Base-by-base conservation (phyloP, 2,797 vertebrate species). In the Acestrorhynchus altus region DNA sequence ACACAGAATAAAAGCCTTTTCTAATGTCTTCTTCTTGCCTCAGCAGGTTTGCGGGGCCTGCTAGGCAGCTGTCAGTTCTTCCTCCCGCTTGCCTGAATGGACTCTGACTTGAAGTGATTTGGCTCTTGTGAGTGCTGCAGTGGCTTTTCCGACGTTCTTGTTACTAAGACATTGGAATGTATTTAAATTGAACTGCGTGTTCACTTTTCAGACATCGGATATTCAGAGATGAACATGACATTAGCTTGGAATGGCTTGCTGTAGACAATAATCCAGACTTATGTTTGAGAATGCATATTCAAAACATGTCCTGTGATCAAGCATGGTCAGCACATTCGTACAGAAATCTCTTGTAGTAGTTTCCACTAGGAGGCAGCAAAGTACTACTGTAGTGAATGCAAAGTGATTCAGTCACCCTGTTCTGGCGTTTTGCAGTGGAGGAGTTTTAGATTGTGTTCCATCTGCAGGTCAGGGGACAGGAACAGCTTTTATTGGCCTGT, bases 321-420 rank as follows among this genome's bases (percentile, higher is more conserved):
- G 11, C 24, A 2, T 54, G 40, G 9, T 49, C 1, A 2, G 11
- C 10, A 42, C n/a, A 67, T 65, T 49, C 49, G 20, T 63, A 11
- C 2, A 40, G 5, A 13, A 40, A 46, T 28, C 13, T 16, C 8
- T 22, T n/a, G 18, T 6, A 11, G 16, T 1, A 4, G 15, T 63
- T 8, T 8, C 74, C 83, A 82, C 67, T 61, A 84, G 83, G 78
- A 71, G 74, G 77, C 80, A 84, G 80, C 77, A 82, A 52, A 80
- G 61, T 67, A 72, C 63, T 71, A 20, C 75, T 3, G 39, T 18
- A 71, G 31, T 70, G 52, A 24, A 16, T 22, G 1, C 39, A 22
- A 56, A 42, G 6, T 4, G 8, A 6, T 28, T 15, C 4, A 16
- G 24, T 69, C 57, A 63, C 46, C 28, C 44, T 70, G 35, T 28